Base-by-base conservation (phyloP, 2,113 vertebrate species). In the Enhydra lutris region DNA sequence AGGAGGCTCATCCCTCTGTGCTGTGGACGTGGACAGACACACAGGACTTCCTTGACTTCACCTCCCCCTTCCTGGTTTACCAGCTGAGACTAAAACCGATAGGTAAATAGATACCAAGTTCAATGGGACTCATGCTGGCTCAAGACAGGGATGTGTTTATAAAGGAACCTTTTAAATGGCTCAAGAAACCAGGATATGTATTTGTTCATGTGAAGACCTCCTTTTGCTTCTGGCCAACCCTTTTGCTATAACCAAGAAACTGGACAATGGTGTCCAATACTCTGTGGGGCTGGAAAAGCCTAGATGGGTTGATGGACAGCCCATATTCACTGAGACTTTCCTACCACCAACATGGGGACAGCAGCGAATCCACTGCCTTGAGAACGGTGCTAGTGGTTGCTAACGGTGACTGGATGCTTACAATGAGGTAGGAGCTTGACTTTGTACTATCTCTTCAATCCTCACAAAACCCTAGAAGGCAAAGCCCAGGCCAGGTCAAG, bases 31-130 rank as follows among this genome's bases (percentile, higher is more conserved):
- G 95, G 98, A 98, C 97, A 98, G 98, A 97, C 26, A 85, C 76
- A 36, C 74, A 83, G 82, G 55, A 86, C 81, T 97, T 97, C 96
- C 94, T 97, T 98, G 97, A 98, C 98, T 95, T 97, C 97, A 95
- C 59, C 91, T 76, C 85, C 91, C 83, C 59, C 90, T 94, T 97
- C 85, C 90, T 74, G 67, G 13, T 79, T 85, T 89, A 50, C 36
- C n/a, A 69, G 61, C 36, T 26, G n/a, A 78, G 59, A 79, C 10
- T 1, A 57, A 86, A 90, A 47, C 39, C 83, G 50, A 45, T 31
- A 82, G 4, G n/a, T 45, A 92, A 85, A 91, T 67, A 89, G 93
- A 87, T 34, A 88, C 18, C 34, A 79, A 50, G 50, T 26, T 71
- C 21, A 55, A 71, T 21, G 61, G 1, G 4, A 88, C 18, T 45